Evolutionary conservation across 1,140 invertebrate genomes (phyloP), one percentile per base, ranked within the genome.

Genomic region (Drosophila fuyamai): DNA sequence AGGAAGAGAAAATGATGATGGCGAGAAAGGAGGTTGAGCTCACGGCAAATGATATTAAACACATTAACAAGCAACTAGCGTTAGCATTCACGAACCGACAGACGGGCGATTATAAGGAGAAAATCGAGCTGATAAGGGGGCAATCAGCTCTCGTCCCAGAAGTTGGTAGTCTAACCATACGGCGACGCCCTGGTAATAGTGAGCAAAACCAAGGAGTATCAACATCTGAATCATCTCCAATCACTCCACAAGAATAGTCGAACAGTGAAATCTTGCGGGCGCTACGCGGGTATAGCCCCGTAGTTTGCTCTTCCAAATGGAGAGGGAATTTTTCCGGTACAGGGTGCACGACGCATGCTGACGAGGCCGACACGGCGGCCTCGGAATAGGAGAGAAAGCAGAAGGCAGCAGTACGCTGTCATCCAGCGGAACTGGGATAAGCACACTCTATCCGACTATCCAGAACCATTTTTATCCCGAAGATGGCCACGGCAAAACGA

Each of bases 401-500:
- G 56, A 10, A 5, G 56, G 38, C 56, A 59, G 27, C 63, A 67
- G 23, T 59, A 67, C 63, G 46, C 56, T n/a, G n/a, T n/a, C n/a
- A n/a, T n/a, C n/a, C n/a, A n/a, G n/a, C n/a, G n/a, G 23, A 23
- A 23, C 12, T 56, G 62, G 35, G 10, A 23, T 63, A 29, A 63
- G 40, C 40, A 35, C 8, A 12, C 41, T 47, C n/a, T 38, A 72
- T 72, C 54, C 38, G 59, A 54, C 29, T 32, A 8, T 5, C 29
- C 29, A 40, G 60, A 73, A 60, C 74, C 38, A 35, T 67, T 7
- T 60, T 66, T n/a, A 74, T 76, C 0, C 70, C 61, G 71, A 74
- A 56, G 14, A 40, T n/a, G 61, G 56, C 2, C 4, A 55, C 14
- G 32, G 57, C 51, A 44, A 50, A 13, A 12, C 56, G 18, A 38